These are phyloP conservation scores for Candidula unifasciata DNA, from an alignment of 2,888 invertebrate species.

Conservation along the genomic window DNA sequence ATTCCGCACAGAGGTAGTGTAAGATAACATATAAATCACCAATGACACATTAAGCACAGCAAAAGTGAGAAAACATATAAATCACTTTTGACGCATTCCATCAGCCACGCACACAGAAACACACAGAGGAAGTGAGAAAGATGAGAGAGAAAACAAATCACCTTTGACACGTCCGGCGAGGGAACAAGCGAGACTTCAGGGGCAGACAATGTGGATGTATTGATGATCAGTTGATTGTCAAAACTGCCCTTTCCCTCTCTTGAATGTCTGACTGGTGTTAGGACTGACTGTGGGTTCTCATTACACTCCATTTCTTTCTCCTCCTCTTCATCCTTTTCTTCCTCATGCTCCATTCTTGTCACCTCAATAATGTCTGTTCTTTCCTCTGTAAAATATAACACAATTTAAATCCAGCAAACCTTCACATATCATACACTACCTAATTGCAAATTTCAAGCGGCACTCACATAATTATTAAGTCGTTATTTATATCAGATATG, in stretches of 20 bases:
- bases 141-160: slow-evolving; percentile 43
- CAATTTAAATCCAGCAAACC: not conserved
- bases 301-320: slow-evolving; percentile 59
- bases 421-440: not conserved
- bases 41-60: too few species aligned
- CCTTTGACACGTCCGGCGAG: slow-evolving; percentile 73
- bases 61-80: too few species aligned
- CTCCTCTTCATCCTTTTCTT: slow-evolving; percentile 59
- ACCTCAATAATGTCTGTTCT: slow-evolving; percentile 66
- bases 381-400: slow-evolving; percentile 32
- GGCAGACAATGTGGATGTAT: slow-evolving; percentile 70
- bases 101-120: not conserved
- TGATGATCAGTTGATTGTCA: slow-evolving; percentile 61
- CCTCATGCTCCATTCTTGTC: slow-evolving; percentile 59
- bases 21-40: too few species aligned
- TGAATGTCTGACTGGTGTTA: slow-evolving; percentile 45
- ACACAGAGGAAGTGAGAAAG: not conserved
- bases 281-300: slow-evolving; percentile 57
- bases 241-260: slow-evolving; percentile 52
- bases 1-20: too few species aligned
- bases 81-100: too few species aligned
- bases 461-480: too few species aligned
- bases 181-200: slow-evolving; percentile 73
- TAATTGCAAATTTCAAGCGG: not conserved
- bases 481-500: too few species aligned